phyloP scores from a whole-genome alignment of 1,140 invertebrate genomes.

The Dolichoris vasculosae region DNA sequence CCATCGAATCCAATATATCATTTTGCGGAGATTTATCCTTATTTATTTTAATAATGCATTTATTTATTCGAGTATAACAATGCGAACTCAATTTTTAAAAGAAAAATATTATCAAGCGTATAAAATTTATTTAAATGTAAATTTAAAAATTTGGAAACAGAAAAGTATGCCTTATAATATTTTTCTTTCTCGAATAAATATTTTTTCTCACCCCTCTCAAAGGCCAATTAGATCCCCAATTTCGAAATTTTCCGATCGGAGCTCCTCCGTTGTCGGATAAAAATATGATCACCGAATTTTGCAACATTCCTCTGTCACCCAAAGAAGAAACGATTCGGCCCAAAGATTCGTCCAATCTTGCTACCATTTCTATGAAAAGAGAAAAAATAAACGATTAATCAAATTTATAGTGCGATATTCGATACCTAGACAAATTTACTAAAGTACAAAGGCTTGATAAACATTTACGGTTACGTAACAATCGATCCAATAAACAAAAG shows the following conservation, averaged over 20 bases:
- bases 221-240: constrained; percentile 82
- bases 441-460: too few species aligned
- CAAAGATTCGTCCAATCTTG: constrained; percentile 82
- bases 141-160: too few species aligned
- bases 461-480: not conserved
- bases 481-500: not conserved
- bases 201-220: constrained; percentile 76
- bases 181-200: not conserved
- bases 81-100: too few species aligned
- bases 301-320: constrained; percentile 76
- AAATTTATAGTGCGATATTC: not conserved
- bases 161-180: not conserved
- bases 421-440: not conserved
- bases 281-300: constrained; percentile 79
- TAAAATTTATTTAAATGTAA: not conserved
- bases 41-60: too few species aligned
- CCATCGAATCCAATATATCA: too few species aligned
- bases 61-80: too few species aligned
- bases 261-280: constrained; percentile 79
- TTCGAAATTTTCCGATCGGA: constrained; percentile 72
- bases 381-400: constrained; percentile 12
- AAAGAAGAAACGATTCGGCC: constrained; percentile 79
- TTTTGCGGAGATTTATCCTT: too few species aligned
- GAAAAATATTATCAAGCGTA: not conserved
- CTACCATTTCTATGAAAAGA: constrained; percentile 78